Evolutionary conservation across 2,888 invertebrate species (phyloP), one percentile per base, ranked within the genome.

Genomic region (Xestia sexstrigata): DNA sequence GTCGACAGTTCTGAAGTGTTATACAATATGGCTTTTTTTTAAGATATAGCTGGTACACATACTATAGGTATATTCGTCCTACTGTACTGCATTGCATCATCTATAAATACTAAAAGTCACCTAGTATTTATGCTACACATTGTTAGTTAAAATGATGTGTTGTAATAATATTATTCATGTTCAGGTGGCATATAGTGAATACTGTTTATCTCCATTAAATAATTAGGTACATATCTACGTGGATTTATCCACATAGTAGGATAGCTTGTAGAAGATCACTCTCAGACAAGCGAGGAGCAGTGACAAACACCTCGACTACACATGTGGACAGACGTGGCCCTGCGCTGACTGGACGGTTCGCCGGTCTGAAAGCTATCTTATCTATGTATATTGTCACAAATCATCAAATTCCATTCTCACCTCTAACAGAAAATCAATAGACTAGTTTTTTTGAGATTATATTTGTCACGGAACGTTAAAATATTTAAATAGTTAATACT

Each of bases 191-290:
- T 83, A 68, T 76, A 81, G 81, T 88, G 82, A 92, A 92, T 92
- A 92, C 91, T 92, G 92, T 88, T 91, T 75, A 83, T 71, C 70
- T 87, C 88, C 89, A 75, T 78, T 85, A 23, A 68, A 84, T 87
- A 89, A 80, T 85, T 87, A n/a, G n/a, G n/a, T n/a, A 88, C 60
- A 26, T 71, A 81, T 73, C 77, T 84, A 87, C 68, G 76, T 86
- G 83, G 85, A 79, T 82, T 82, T 89, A 88, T 88, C 77, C 89
- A 89, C 88, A 89, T 60, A 67, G 70, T 63, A 70, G 23, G 26
- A 78, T 75, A 83, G 80, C 82, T 85, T 70, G 26, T 77, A 26
- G 39, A 79, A 84, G 74, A 77, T 55, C 74, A 52, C 80, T 79
- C 45, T 74, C 81, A 79, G 80, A 76, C 71, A 49, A 73, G 83